Evolutionary conservation across 2,888 invertebrate species (phyloP).

Genomic region (Cistogaster globosa): DNA sequence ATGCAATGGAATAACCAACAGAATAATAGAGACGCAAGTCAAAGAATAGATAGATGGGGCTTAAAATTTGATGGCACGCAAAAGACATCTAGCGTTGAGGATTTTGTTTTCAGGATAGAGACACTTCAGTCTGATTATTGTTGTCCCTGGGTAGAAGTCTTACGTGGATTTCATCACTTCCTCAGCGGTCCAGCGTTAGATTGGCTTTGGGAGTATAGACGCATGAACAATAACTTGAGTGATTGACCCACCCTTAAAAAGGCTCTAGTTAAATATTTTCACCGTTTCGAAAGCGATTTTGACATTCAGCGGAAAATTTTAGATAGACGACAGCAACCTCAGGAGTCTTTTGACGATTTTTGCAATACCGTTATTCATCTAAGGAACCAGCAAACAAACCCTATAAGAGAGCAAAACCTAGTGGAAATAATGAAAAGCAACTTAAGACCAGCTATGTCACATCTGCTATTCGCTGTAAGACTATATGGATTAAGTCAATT

Average conservation of each 20-base stretch:
- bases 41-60: neutral
- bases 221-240: too few species aligned
- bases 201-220: neutral
- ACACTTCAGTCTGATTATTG: too few species aligned
- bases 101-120: neutral
- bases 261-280: too few species aligned
- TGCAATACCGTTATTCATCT: neutral
- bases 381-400: slow-evolving; percentile 3
- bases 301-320: slow-evolving; percentile 8
- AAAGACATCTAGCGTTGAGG: too few species aligned
- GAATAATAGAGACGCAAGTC: neutral
- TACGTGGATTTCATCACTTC: neutral
- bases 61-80: neutral
- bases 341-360: slow-evolving; percentile 1
- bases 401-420: neutral
- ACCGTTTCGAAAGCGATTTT: too few species aligned
- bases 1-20: neutral
- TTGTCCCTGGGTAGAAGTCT: neutral
- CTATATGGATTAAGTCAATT: slow-evolving; percentile 2
- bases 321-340: too few species aligned
- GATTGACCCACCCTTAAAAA: too few species aligned
- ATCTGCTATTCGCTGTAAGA: neutral
- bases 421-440: slow-evolving; percentile 19
- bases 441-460: slow-evolving; percentile 8
- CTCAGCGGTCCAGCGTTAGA: neutral